phyloP scores from a whole-genome alignment of 2,888 invertebrate genomes.

The Bellardia bayeri region DNA sequence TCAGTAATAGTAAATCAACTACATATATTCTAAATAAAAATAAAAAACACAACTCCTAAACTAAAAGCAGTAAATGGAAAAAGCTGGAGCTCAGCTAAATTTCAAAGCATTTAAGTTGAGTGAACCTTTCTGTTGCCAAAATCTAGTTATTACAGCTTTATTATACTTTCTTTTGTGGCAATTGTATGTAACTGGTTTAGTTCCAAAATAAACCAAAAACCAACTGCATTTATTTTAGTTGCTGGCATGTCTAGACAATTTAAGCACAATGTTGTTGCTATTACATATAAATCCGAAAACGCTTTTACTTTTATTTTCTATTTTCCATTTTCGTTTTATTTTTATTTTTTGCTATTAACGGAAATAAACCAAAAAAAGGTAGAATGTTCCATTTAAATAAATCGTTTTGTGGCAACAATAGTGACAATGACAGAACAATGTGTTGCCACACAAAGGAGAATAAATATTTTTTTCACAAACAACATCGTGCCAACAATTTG shows the following conservation, averaged over 20 bases:
- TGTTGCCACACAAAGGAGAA: background rate
- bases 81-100: background rate
- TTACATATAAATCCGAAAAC: background rate
- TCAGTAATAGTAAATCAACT: background rate
- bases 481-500: background rate
- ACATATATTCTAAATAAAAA: background rate
- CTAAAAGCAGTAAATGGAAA: background rate
- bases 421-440: background rate
- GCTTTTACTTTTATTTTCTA: background rate
- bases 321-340: constrained; percentile 1
- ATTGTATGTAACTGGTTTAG: background rate
- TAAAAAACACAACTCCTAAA: background rate
- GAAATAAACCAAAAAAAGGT: constrained; percentile 12
- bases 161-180: background rate
- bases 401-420: constrained; percentile 1
- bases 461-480: background rate
- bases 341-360: background rate
- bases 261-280: background rate
- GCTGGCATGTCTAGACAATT: constrained; percentile 42
- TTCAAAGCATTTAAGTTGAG: background rate
- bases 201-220: constrained; percentile 6
- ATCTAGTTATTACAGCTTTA: background rate
- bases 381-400: background rate
- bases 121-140: constrained; percentile 5
- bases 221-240: constrained; percentile 33